Base-by-base conservation (phyloP, 2,888 invertebrate species). In the Drosophila atroscutellata region DNA sequence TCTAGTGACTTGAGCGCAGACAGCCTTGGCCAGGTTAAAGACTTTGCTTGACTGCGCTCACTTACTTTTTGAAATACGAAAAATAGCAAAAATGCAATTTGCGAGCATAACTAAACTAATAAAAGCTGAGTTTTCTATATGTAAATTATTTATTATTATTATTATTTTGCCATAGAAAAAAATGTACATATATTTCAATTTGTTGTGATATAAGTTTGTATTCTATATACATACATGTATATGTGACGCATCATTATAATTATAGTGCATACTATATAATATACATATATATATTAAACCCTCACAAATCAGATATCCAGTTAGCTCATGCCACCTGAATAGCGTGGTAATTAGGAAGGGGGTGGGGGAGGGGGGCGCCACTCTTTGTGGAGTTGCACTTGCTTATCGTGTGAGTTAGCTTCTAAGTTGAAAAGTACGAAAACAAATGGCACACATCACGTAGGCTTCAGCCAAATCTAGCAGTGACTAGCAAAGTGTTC, bases 11-110 rank as follows among this genome's bases (percentile, higher is more conserved):
- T 26, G 42, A 42, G 15, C 15, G 26, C 8, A 37, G 55, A 37
- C 28, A 56, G 28, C 56, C 56, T 56, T 56, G 56, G 20, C 9
- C 42, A 56, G 42, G 56, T 42, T 42, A 56, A 56, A 30, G 42
- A 42, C 56, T 56, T 18, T 42, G 26, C 11, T 49, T 49, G 15
- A 45, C 24, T 45, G 45, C 45, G 24, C 24, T 18, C 26, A 18
- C 26, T 26, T 9, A 26, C 24, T 26, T 11, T 49, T 18, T 18
- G 5, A 9, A 26, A 49, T 18, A 18, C 9, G 26, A 49, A 26
- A 49, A 26, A 18, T 3, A 26, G 9, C 9, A 9, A 26, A 49
- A 49, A 20, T 45, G 20, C 45, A 20, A 20, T 45, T 15, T 45
- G 15, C 20, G 7, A 45, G 45, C 20, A 7, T 2, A 20, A 15